A percentile compares a stretch with the other conserved stretches of the same genome.
phyloP scores from a whole-genome alignment of 1,140 invertebrate genomes.

The Mamestra configurata region DNA sequence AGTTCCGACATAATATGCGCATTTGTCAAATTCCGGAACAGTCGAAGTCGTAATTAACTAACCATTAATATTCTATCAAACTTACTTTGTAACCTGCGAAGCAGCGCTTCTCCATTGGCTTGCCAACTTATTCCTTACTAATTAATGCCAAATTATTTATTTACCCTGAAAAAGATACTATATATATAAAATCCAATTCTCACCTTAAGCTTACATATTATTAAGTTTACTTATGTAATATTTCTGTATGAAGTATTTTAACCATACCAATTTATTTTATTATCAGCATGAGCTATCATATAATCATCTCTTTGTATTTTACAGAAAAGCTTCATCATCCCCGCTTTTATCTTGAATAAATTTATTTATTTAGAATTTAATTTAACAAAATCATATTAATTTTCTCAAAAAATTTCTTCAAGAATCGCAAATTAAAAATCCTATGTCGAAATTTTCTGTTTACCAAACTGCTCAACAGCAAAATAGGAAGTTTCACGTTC shows the following conservation, averaged over 20 bases:
- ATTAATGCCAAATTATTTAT: neutral
- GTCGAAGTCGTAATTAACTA: neutral
- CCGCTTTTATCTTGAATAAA: constrained; percentile 64
- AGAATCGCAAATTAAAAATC: neutral
- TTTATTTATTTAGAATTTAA: constrained; percentile 2
- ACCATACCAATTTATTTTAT: neutral
- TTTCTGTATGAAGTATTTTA: neutral
- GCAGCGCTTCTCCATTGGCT: constrained; percentile 29
- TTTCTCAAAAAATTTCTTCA: constrained; percentile 9
- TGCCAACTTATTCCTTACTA: neutral
- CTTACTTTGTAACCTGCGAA: neutral
- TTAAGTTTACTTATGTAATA: neutral
- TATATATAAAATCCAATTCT: neutral
- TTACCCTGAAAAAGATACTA: neutral
- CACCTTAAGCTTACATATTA: constrained; percentile 1
- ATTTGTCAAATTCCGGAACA: neutral
- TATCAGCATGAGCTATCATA: constrained; percentile 25
- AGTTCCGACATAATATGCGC: no score
- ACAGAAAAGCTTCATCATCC: constrained; percentile 66
- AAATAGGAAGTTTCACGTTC: neutral
- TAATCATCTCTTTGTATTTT: constrained; percentile 59
- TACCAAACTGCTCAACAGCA: neutral
- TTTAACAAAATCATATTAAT: neutral
- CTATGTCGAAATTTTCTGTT: neutral
- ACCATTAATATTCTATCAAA: neutral